Evolutionary conservation across 1,140 invertebrate genomes (phyloP).

Genomic region (Cherax destructor): DNA sequence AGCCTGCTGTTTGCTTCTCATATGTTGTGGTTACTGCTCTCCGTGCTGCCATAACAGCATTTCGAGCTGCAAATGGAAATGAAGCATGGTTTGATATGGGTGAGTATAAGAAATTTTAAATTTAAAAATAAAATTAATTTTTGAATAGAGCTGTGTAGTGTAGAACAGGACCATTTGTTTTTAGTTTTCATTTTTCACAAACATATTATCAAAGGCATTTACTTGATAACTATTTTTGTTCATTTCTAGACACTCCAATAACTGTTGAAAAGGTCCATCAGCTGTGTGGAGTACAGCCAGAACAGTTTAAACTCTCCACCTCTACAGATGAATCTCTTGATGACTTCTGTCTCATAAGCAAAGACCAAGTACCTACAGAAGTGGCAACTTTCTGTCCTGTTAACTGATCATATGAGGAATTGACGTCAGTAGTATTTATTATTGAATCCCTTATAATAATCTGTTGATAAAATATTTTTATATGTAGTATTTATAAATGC

Average conservation of each 20-base stretch:
- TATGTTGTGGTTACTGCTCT: constrained; percentile 83
- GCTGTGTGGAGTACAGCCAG: not conserved
- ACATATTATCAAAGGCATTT: too few species aligned
- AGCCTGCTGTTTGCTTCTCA: constrained; percentile 85
- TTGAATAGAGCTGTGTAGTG: too few species aligned
- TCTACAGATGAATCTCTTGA: too few species aligned
- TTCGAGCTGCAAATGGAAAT: constrained; percentile 79
- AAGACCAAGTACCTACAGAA: not conserved
- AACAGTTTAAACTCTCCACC: not conserved
- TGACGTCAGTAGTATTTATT: too few species aligned
- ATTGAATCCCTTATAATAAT: too few species aligned
- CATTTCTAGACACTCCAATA: not conserved
- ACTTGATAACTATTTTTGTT: not conserved
- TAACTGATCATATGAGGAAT: not conserved
- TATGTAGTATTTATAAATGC: too few species aligned
- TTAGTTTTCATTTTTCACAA: too few species aligned
- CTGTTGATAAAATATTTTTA: too few species aligned
- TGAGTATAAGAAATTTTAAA: constrained; percentile 65
- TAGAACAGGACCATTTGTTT: too few species aligned
- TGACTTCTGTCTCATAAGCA: not conserved
- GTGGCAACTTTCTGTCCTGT: not conserved
- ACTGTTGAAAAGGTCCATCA: constrained; percentile 4
- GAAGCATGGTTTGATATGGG: constrained; percentile 76
- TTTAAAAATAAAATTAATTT: too few species aligned
- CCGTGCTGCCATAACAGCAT: constrained; percentile 82